Percentiles rank a stretch among this genome's conserved stretches.
Evolutionary conservation across 2,888 invertebrate genomes (phyloP).

Genomic region (Hemicrepidius hirtus): DNA sequence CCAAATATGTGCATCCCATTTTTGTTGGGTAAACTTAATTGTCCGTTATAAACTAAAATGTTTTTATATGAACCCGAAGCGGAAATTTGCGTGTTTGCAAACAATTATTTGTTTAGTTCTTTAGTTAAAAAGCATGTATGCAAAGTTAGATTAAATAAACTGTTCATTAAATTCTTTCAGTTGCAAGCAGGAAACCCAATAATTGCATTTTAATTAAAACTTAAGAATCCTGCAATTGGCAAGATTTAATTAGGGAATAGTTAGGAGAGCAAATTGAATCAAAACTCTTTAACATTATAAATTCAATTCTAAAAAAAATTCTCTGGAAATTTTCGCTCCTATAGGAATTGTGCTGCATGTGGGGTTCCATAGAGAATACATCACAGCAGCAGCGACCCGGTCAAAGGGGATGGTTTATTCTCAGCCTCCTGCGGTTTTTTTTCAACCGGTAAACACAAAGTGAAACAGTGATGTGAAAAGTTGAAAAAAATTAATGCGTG

Average conservation of each 20-base stretch:
- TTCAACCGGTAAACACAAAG: conserved; percentile 15
- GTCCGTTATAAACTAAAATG: no score
- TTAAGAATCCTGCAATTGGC: not conserved
- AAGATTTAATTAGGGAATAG: not conserved
- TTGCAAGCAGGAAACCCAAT: not conserved
- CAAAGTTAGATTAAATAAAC: no score
- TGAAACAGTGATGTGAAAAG: conserved; percentile 8
- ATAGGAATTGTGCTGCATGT: conserved; percentile 16
- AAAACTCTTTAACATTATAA: not conserved
- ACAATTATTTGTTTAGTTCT: no score
- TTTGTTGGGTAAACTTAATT: no score
- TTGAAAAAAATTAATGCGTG: conserved; percentile 10
- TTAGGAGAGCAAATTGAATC: not conserved
- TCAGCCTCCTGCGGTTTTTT: conserved; percentile 20
- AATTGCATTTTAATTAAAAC: not conserved
- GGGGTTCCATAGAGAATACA: conserved; percentile 14
- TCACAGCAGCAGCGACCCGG: not conserved
- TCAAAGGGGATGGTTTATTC: conserved; percentile 6
- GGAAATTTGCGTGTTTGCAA: no score
- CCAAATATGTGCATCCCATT: no score
- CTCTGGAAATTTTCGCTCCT: not conserved
- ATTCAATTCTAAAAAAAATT: not conserved
- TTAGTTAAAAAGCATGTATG: no score
- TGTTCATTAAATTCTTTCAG: conserved; percentile 4
- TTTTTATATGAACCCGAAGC: no score